Evolutionary conservation across 2,888 invertebrate genomes (phyloP), one percentile per base, ranked within the genome.

Genomic region (Thalpophila matura): DNA sequence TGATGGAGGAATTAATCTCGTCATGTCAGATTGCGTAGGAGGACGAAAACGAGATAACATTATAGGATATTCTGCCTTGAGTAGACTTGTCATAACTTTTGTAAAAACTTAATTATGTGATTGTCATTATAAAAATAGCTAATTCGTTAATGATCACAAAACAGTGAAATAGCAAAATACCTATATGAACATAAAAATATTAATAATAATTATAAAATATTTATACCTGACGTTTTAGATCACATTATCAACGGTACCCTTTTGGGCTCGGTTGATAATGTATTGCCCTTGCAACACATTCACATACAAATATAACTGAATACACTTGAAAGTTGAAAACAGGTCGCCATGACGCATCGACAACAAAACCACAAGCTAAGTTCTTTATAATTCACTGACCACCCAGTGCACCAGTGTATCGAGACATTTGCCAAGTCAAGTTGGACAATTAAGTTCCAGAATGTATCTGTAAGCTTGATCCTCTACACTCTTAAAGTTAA

Each of bases 381-480:
- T 83, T 80, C 77, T 70, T 76, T 78, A 84, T 82, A 85, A 83
- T 75, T 82, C 71, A 70, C 58, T 71, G 84, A 69, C 80, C 78
- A 80, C 76, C 62, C 68, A 59, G 51, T 38, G 20, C 16, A 71
- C 86, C 79, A 81, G 46, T 56, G 16, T 46, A 38, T 14, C 4
- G 27, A 72, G 82, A 79, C 35, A 84, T 69, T 45, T 72, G 47
- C 55, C 62, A 70, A 60, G 22, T 18, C 14, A 33, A 33, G 14
- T 14, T 14, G 22, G 20, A 27, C 9, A 40, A 46, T 45, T 50
- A 68, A 58, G 46, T 64, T 57, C 55, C 57, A 37, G 59, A 62
- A 50, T 58, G 42, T 18, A 53, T 7, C 49, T 6, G 12, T 50
- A n/a, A 22, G 22, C 33, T 47, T 18, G 14, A 59, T 9, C 12